A percentile compares a stretch with the other conserved stretches of the same genome.
Conservation (phyloP, 1,140 invertebrate species). For the Aphelenchoides avenae region DNA sequence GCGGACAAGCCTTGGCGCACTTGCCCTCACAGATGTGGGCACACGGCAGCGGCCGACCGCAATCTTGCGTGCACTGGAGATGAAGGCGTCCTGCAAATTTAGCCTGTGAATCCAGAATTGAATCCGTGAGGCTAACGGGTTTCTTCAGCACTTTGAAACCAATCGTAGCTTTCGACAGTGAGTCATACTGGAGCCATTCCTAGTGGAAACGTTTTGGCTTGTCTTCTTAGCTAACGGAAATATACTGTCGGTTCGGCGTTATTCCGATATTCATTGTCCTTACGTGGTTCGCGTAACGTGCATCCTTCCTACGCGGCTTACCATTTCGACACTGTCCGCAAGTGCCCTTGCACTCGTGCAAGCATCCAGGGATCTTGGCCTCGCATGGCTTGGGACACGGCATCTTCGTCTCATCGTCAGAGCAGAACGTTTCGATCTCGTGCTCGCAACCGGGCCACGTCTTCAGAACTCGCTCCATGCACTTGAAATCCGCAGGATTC, state of each 20-base stretch:
- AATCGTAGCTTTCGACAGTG: too few relatives aligned
- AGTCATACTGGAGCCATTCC: too few relatives aligned
- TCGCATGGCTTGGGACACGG: constrained; percentile 36
- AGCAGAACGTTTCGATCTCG: constrained; percentile 10
- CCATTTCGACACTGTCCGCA: constrained; percentile 46
- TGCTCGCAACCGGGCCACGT: constrained; percentile 24
- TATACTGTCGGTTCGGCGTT: too few relatives aligned
- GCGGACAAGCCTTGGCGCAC: constrained; percentile 43
- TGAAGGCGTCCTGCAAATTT: constrained; percentile 59
- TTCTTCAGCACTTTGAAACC: too few relatives aligned
- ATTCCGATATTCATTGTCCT: too few relatives aligned
- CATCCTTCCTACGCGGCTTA: neutral
- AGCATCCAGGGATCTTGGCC: constrained; percentile 40
- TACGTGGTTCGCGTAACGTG: too few relatives aligned
- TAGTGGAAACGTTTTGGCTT: too few relatives aligned
- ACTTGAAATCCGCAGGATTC: neutral
- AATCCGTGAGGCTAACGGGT: too few relatives aligned
- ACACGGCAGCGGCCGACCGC: constrained; percentile 58
- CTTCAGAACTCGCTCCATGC: constrained; percentile 11
- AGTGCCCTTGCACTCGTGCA: constrained; percentile 48
- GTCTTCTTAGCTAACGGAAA: too few relatives aligned
- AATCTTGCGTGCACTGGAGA: constrained; percentile 52
- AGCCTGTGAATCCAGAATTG: too few relatives aligned
- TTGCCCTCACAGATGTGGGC: constrained; percentile 57
- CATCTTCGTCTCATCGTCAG: neutral